Conservation (phyloP, 53 echinoderm and acorn worm species). For the Stichopus horrens region DNA sequence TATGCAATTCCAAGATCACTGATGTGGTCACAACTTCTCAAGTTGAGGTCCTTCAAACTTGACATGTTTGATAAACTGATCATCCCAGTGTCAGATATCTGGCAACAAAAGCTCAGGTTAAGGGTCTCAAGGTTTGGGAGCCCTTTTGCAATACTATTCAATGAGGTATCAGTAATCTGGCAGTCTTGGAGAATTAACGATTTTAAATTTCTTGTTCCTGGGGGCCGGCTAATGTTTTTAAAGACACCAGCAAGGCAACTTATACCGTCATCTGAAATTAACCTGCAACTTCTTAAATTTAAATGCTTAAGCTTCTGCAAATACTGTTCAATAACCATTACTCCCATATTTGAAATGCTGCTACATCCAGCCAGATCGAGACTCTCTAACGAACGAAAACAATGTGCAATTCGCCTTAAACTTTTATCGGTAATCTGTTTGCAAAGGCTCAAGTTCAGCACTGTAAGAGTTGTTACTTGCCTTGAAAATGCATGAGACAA, state of each 20-base stretch:
- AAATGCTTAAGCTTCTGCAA: slow-evolving; percentile 86
- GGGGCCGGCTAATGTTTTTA: slow-evolving; percentile 51
- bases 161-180: slow-evolving; percentile 88
- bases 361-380: slow-evolving; percentile 95
- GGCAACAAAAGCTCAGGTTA: slow-evolving; percentile 89
- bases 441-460: slow-evolving; percentile 97
- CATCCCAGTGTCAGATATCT: slow-evolving; percentile 97
- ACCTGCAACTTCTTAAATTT: slow-evolving; percentile 93
- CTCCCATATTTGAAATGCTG: slow-evolving; percentile 92
- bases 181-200: slow-evolving; percentile 91
- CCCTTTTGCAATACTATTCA: slow-evolving; percentile 87
- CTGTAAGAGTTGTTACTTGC: slow-evolving; percentile 88
- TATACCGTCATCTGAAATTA: slow-evolving; percentile 88
- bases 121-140: slow-evolving; percentile 70
- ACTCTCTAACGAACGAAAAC: slow-evolving; percentile 82
- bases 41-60: slow-evolving; percentile 87
- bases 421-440: slow-evolving; percentile 99
- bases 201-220: slow-evolving; percentile 81
- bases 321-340: slow-evolving; percentile 84
- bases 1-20: slow-evolving; percentile 97
- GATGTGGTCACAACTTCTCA: slow-evolving; percentile 97
- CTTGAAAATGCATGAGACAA: slow-evolving; percentile 88
- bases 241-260: slow-evolving; percentile 78
- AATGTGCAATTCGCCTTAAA: slow-evolving; percentile 88
- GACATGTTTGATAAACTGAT: slow-evolving; percentile 92